These are phyloP conservation scores for Bombus turneri DNA, from an alignment of 1,140 invertebrate species.

Conservation along the genomic window DNA sequence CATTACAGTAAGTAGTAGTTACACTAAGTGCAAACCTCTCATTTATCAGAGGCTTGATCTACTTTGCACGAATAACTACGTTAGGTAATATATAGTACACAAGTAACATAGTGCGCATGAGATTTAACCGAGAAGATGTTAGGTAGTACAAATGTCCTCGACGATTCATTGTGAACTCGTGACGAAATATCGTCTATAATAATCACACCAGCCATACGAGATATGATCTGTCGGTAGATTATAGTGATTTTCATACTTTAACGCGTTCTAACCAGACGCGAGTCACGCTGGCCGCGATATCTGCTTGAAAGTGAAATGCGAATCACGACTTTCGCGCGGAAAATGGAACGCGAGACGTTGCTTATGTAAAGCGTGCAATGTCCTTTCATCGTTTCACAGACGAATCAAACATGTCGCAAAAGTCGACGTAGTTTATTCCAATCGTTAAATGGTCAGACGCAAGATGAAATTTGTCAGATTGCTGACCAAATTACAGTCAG, in stretches of 20 bases:
- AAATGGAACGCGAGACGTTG: conserved; percentile 24
- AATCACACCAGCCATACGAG: neutral
- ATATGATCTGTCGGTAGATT: neutral
- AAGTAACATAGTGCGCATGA: neutral
- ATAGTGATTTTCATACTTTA: neutral
- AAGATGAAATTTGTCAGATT: neutral
- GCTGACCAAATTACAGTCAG: too few relatives aligned
- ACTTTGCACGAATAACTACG: neutral
- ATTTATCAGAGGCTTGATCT: neutral
- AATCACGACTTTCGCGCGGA: conserved; percentile 54
- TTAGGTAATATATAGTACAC: neutral
- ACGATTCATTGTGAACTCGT: neutral
- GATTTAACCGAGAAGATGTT: neutral
- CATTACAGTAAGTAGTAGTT: neutral
- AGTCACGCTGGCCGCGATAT: neutral
- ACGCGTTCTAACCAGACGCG: neutral
- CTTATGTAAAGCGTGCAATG: conserved; percentile 7
- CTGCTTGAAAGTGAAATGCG: conserved; percentile 47
- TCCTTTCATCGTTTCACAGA: neutral
- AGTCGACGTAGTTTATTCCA: neutral
- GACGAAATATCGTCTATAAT: conserved; percentile 1
- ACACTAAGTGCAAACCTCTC: neutral
- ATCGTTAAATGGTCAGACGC: neutral
- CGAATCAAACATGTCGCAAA: neutral
- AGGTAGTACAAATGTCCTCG: neutral